phyloP scores from a whole-genome alignment of 1,140 invertebrate genomes.

The Apocrypta bakeri region DNA sequence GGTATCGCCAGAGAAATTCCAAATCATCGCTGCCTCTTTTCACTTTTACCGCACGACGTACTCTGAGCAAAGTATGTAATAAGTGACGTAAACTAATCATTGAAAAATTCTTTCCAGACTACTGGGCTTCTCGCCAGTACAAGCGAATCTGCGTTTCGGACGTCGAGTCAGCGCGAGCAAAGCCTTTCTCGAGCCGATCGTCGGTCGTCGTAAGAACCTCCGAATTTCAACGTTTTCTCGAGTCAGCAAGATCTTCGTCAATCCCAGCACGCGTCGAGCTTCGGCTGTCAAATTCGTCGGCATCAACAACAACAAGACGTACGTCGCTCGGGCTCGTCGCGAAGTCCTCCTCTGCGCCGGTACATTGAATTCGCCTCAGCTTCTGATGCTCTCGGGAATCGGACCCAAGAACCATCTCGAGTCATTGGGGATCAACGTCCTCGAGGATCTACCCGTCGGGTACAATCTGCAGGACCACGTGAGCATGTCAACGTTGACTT shows the following conservation, averaged over 20 bases:
- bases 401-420: slow-evolving; percentile 75
- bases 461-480: slow-evolving; percentile 88
- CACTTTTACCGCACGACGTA: background rate
- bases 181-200: slow-evolving; percentile 80
- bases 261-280: slow-evolving; percentile 77
- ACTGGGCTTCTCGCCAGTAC: slow-evolving; percentile 80
- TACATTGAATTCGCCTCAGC: slow-evolving; percentile 76
- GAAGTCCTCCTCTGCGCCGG: slow-evolving; percentile 79
- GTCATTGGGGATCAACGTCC: slow-evolving; percentile 73
- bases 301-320: background rate
- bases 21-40: too few relatives aligned
- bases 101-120: slow-evolving; percentile 54
- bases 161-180: slow-evolving; percentile 82
- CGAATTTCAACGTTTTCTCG: slow-evolving; percentile 80
- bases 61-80: too few relatives aligned
- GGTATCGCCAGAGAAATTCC: too few relatives aligned
- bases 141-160: slow-evolving; percentile 82
- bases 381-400: slow-evolving; percentile 79
- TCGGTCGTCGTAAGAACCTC: slow-evolving; percentile 81
- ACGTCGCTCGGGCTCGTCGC: slow-evolving; percentile 68
- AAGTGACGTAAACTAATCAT: background rate
- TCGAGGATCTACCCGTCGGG: slow-evolving; percentile 84
- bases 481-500: slow-evolving; percentile 81
- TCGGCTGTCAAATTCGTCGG: slow-evolving; percentile 81
- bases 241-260: slow-evolving; percentile 81